Evolutionary conservation across 2,888 invertebrate species (phyloP).

Genomic region (Platynereis dumerilii): DNA sequence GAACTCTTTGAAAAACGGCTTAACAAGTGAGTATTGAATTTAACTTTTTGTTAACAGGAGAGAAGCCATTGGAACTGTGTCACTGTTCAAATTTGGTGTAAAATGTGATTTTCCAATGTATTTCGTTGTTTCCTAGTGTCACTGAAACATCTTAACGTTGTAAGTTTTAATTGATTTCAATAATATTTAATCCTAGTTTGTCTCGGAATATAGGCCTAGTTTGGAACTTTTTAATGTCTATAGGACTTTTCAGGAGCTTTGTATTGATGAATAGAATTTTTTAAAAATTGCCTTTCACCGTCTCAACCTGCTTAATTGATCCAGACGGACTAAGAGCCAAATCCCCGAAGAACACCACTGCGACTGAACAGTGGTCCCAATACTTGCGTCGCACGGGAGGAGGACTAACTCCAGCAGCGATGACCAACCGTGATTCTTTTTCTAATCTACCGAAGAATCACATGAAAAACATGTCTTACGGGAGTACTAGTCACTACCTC

Average conservation of each 20-base stretch:
- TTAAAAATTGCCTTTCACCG: too few relatives aligned
- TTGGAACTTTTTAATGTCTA: too few relatives aligned
- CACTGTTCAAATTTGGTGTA: too few relatives aligned
- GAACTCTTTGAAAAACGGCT: background rate
- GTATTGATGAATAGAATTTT: too few relatives aligned
- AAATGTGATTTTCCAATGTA: too few relatives aligned
- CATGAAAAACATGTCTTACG: conserved; percentile 40
- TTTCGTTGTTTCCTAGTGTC: too few relatives aligned
- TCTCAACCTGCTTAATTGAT: too few relatives aligned
- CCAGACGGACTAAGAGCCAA: background rate
- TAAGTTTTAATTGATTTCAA: too few relatives aligned
- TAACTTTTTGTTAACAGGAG: background rate
- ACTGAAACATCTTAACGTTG: too few relatives aligned
- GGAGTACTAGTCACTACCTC: conserved; percentile 57
- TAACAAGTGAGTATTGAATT: background rate
- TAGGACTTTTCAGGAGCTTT: too few relatives aligned
- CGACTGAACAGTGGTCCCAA: conserved; percentile 14
- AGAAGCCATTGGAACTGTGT: background rate
- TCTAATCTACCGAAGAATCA: conserved; percentile 14
- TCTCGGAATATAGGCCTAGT: too few relatives aligned
- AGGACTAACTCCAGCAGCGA: conserved; percentile 6
- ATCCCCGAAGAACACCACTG: background rate
- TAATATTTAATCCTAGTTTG: too few relatives aligned
- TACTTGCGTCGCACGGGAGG: conserved; percentile 9
- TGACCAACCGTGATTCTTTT: background rate